Conservation (phyloP, 2,888 invertebrate species). For the Mechanitis messenoides region DNA sequence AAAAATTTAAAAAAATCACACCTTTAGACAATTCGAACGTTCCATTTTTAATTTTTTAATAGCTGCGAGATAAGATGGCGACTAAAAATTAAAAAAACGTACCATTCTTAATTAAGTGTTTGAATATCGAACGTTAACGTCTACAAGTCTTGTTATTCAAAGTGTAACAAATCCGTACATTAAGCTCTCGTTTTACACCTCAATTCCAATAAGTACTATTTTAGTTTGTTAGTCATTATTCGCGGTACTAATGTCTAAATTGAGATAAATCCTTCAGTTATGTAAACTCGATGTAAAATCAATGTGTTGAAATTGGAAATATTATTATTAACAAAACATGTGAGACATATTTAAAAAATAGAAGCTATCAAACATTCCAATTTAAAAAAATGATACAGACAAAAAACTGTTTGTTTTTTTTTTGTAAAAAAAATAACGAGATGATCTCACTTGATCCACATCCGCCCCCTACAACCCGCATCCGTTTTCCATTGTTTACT, state of each 20-base stretch:
- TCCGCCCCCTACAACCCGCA: slow-evolving; percentile 46
- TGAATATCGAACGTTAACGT: slow-evolving; percentile 4
- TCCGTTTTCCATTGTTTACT: slow-evolving; percentile 40
- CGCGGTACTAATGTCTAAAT: slow-evolving; percentile 25
- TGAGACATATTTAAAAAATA: too few relatives aligned
- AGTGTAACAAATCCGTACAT: slow-evolving; percentile 26
- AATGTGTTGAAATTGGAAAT: too few relatives aligned
- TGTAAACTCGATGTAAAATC: not conserved
- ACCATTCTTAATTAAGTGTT: not conserved
- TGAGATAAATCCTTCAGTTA: slow-evolving; percentile 16
- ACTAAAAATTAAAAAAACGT: too few relatives aligned
- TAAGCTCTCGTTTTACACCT: slow-evolving; percentile 19
- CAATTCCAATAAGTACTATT: slow-evolving; percentile 17
- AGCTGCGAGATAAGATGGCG: too few relatives aligned
- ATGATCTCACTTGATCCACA: slow-evolving; percentile 26
- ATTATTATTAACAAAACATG: too few relatives aligned
- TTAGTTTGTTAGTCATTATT: slow-evolving; percentile 26
- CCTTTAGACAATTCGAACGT: too few relatives aligned
- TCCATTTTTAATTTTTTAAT: too few relatives aligned
- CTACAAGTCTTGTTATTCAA: slow-evolving; percentile 13
- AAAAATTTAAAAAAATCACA: too few relatives aligned
- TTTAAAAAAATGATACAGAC: too few relatives aligned
- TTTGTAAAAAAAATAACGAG: not conserved
- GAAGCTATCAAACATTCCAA: too few relatives aligned
- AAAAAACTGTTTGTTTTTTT: too few relatives aligned